These are phyloP conservation scores for Gallinago nigripennis DNA, from an alignment of 2,797 vertebrate genomes.

Conservation along the genomic window DNA sequence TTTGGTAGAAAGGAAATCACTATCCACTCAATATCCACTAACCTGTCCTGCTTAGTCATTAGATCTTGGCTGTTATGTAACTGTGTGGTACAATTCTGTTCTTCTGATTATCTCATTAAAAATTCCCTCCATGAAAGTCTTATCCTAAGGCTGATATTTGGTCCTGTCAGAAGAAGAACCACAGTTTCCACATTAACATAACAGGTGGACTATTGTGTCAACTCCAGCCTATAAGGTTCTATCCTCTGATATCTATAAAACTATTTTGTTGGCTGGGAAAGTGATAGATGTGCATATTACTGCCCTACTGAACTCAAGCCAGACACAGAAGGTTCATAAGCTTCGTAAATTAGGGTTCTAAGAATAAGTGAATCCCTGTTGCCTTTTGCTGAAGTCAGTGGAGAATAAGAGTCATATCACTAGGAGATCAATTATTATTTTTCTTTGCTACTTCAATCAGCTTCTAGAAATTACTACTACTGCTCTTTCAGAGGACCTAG, in stretches of 20 bases:
- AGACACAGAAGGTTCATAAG: not conserved
- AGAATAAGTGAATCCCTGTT: not conserved
- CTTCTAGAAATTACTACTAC: not conserved
- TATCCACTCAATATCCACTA: not conserved
- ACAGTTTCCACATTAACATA: not conserved
- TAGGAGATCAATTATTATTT: not conserved
- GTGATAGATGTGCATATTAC: not conserved
- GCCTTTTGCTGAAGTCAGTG: not conserved
- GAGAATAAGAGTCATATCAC: not conserved
- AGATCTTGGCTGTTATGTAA: not conserved
- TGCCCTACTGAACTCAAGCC: not conserved
- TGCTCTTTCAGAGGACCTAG: not conserved
- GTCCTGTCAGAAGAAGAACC: not conserved
- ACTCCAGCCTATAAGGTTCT: not conserved
- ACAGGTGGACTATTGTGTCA: not conserved
- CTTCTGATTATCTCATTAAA: not conserved
- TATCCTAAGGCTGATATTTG: not conserved
- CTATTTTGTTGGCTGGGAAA: not conserved
- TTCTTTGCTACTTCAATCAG: not conserved
- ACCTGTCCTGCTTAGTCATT: not conserved
- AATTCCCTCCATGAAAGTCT: not conserved
- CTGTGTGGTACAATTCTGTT: not conserved
- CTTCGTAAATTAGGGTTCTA: not conserved
- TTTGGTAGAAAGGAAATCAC: not conserved
- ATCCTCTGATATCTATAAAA: not conserved